Conservation (phyloP, 2,797 vertebrate genomes). For the Stomatorhinus walkeri region DNA sequence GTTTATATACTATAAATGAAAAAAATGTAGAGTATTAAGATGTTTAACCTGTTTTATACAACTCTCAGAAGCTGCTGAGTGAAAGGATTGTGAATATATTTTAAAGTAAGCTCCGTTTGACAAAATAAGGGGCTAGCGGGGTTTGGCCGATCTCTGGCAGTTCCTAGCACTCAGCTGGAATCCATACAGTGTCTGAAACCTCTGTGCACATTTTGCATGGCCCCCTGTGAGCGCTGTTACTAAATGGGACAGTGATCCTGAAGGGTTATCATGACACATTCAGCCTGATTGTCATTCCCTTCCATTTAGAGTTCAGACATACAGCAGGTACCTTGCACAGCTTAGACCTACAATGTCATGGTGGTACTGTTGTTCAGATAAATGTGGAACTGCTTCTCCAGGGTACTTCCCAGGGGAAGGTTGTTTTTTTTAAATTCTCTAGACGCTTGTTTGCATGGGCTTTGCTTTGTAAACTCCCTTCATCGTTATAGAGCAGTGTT, state of each 20-base stretch:
- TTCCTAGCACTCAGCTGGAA: background rate
- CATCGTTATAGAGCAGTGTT: background rate
- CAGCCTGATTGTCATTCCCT: background rate
- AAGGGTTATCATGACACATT: background rate
- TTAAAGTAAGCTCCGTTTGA: background rate
- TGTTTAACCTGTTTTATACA: background rate
- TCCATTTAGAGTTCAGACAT: background rate
- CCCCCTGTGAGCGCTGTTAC: background rate
- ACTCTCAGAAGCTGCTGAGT: background rate
- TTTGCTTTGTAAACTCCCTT: background rate
- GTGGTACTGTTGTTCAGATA: background rate
- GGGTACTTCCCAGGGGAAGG: background rate
- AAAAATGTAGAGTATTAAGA: background rate
- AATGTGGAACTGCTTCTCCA: background rate
- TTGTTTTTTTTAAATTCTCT: background rate
- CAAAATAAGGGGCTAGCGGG: background rate
- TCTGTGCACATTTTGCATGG: background rate
- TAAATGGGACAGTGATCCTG: conserved; percentile 6
- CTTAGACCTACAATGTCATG: background rate
- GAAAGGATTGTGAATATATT: background rate
- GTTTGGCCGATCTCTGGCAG: background rate
- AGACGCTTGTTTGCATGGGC: background rate
- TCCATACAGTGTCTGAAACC: background rate
- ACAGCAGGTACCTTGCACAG: background rate
- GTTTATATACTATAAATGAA: background rate